These are phyloP conservation scores for Paedocypris micromegethes DNA, from an alignment of 2,797 vertebrate genomes.

Conservation along the genomic window DNA sequence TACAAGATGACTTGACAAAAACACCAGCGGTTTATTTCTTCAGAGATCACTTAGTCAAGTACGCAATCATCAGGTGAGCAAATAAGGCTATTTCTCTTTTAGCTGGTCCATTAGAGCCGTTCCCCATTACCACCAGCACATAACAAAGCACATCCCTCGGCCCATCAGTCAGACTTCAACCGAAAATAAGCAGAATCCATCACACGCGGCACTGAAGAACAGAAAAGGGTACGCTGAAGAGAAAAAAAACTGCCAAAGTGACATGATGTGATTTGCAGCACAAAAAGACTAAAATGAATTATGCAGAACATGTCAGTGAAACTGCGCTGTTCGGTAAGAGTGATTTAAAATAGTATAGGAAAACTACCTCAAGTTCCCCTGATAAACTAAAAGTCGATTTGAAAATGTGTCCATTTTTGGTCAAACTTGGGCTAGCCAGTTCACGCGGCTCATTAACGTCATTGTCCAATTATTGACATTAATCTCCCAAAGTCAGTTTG, in stretches of 20 bases:
- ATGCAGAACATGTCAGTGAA: conserved; percentile 35
- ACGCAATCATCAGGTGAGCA: conserved; percentile 20
- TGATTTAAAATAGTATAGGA: too few species aligned
- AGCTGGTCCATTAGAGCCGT: conserved; percentile 26
- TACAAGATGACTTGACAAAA: too few species aligned
- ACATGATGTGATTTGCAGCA: conserved; percentile 50
- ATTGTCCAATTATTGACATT: too few species aligned
- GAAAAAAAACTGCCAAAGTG: conserved; percentile 18
- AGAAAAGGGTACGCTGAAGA: conserved; percentile 55
- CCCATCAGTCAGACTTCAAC: conserved; percentile 57
- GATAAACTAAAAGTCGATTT: too few species aligned
- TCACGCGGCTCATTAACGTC: too few species aligned
- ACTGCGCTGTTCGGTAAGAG: neutral
- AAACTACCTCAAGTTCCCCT: too few species aligned
- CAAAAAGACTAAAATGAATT: conserved; percentile 51
- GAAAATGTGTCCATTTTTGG: too few species aligned
- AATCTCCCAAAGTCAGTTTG: too few species aligned
- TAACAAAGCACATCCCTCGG: conserved; percentile 40
- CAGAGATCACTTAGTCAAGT: conserved; percentile 3
- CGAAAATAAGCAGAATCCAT: conserved; percentile 65
- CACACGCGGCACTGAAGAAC: conserved; percentile 49
- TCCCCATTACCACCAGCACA: conserved; percentile 32
- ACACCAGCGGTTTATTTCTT: neutral
- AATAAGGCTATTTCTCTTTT: conserved; percentile 21
- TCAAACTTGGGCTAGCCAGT: too few species aligned